These are phyloP conservation scores for Eptesicus fuscus DNA, from an alignment of 2,113 vertebrate genomes.

Conservation along the genomic window DNA sequence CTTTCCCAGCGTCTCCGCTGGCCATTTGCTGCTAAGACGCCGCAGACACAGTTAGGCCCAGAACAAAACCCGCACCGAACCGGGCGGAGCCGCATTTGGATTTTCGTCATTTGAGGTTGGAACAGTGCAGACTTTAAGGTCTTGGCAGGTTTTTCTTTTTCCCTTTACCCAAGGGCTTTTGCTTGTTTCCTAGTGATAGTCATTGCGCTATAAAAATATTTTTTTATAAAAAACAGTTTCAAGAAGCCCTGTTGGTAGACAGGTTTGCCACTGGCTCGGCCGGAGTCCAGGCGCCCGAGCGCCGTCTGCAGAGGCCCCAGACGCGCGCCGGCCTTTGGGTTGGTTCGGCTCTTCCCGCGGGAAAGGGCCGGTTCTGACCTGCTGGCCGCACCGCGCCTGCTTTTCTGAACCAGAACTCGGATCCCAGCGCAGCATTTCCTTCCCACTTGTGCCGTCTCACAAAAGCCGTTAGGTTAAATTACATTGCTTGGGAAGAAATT, in stretches of 20 bases:
- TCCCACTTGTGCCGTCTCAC: neutral
- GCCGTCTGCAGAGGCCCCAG: neutral
- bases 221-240: slow-evolving; percentile 63
- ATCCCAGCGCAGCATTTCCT: fast-evolving
- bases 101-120: slow-evolving; percentile 52
- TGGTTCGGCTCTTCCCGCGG: neutral
- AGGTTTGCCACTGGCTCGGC: neutral
- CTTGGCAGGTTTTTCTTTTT: slow-evolving; percentile 31
- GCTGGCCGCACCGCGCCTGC: fast-evolving
- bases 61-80: slow-evolving; percentile 51
- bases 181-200: slow-evolving; percentile 58
- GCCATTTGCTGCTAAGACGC: slow-evolving; percentile 39
- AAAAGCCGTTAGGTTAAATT: neutral
- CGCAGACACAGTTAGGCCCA: slow-evolving; percentile 20
- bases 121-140: slow-evolving; percentile 55
- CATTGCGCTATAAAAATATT: slow-evolving; percentile 67
- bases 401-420: neutral
- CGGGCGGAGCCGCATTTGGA: slow-evolving; percentile 27
- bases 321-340: fast-evolving
- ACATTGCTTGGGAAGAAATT: neutral
- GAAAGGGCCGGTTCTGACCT: no score
- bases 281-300: neutral
- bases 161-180: slow-evolving; percentile 62
- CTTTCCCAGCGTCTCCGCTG: slow-evolving; percentile 54
- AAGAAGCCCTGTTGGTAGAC: slow-evolving; percentile 57